Evolutionary conservation across 2,797 vertebrate species (phyloP).

Genomic region (Myotis findleyi): DNA sequence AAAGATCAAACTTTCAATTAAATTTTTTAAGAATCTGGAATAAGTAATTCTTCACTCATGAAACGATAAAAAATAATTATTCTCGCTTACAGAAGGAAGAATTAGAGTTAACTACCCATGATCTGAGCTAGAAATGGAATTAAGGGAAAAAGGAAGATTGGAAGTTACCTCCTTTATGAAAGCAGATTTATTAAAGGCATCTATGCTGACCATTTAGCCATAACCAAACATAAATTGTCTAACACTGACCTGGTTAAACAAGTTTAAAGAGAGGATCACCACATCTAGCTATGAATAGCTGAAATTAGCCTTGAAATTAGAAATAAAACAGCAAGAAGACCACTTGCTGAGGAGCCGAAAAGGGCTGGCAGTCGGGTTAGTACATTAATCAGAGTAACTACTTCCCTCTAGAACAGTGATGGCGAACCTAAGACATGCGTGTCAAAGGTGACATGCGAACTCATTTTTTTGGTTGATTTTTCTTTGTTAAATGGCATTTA

Average conservation of each 20-base stretch:
- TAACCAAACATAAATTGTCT: neutral
- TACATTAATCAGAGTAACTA: neutral
- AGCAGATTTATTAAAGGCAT: constrained; percentile 15
- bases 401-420: neutral
- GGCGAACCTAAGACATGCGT: too few species aligned
- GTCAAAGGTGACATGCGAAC: too few species aligned
- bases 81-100: neutral
- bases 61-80: neutral
- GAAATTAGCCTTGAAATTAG: constrained; percentile 49
- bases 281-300: neutral
- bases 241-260: neutral
- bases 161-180: neutral
- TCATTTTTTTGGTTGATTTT: too few species aligned
- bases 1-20: neutral
- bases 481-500: too few species aligned
- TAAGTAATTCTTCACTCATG: constrained; percentile 12
- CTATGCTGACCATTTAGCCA: neutral
- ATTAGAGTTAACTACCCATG: neutral
- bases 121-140: neutral
- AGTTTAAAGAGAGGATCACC: neutral
- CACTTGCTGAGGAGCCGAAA: neutral
- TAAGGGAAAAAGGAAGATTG: neutral
- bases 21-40: neutral
- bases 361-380: neutral
- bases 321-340: neutral